A percentile compares a stretch with the other conserved stretches of the same genome.
phyloP scores from a whole-genome alignment of 2,113 vertebrate genomes.

The Mus spicilegus region DNA sequence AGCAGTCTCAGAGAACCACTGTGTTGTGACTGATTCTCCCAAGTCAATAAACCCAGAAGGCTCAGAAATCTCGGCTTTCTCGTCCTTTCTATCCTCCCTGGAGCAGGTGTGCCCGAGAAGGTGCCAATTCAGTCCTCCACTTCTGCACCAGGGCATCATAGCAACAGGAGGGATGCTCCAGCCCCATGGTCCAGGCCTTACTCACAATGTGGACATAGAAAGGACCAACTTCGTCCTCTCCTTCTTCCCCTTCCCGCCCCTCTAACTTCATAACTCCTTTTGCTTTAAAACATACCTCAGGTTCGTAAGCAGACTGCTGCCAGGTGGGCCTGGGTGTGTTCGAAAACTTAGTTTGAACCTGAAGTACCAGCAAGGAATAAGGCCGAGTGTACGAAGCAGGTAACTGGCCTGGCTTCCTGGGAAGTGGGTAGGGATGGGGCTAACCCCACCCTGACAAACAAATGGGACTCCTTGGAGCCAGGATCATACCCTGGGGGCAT shows the following conservation, averaged over 20 bases:
- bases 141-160: background rate
- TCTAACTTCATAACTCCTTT: slow-evolving; percentile 55
- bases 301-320: slow-evolving; percentile 73
- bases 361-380: slow-evolving; percentile 59
- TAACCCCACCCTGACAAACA: background rate
- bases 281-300: slow-evolving; percentile 74
- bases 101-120: background rate
- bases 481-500: background rate
- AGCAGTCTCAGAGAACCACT: background rate
- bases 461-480: background rate
- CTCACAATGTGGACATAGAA: background rate
- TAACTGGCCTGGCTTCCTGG: slow-evolving; percentile 64
- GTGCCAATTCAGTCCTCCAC: background rate
- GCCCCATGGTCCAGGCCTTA: background rate
- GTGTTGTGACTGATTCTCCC: fast-evolving
- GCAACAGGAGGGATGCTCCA: background rate
- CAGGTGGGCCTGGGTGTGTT: slow-evolving; percentile 63
- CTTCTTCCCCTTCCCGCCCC: too few relatives aligned
- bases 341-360: slow-evolving; percentile 72
- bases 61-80: background rate
- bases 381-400: slow-evolving; percentile 69
- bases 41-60: background rate
- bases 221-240: background rate
- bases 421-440: background rate
- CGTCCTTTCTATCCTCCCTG: background rate